Evolutionary conservation across 2,888 invertebrate species (phyloP), one percentile per base, ranked within the genome.

Genomic region (Timandra comae): DNA sequence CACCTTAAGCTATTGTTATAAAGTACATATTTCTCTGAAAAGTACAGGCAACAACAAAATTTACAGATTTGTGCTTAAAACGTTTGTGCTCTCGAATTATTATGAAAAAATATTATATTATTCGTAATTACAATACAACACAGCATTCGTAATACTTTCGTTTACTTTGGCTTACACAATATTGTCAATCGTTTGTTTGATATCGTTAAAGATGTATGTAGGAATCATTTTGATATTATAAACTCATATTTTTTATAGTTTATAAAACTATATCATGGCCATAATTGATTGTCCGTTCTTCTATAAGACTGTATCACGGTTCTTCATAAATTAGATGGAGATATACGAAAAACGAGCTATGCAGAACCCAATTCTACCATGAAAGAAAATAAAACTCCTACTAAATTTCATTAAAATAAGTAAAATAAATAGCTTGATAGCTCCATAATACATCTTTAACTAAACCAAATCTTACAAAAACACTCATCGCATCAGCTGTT

Each of bases 91-190:
- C 42, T 51, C 41, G 33, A 46, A 30, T 29, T 30, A 37, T 22
- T 52, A 52, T 59, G 57, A 55, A 64, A 67, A 63, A 44, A 42
- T 40, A 38, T 47, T 24, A 11, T 33, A 5, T 16, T 16, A 16
- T 16, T 16, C 16, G 1, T 41, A n/a, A n/a, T 33, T 39, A 32
- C n/a, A n/a, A n/a, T n/a, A n/a, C n/a, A 47, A 64, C 63, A 72
- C 66, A 71, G 63, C 58, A 50, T 51, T 55, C 52, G 52, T 76
- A 76, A 79, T 79, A 80, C 79, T 77, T 63, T 69, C 60, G 60
- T 71, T 68, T 54, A 56, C 65, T 80, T 80, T 80, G 78, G 77
- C 77, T 68, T 67, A 57, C 58, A 43, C 34, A 35, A 38, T 44
- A 47, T 50, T 47, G 41, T 47, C 46, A 38, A 44, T 42, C 28